Conservation (phyloP, 2,113 vertebrate genomes). For the Embiotoca jacksoni region DNA sequence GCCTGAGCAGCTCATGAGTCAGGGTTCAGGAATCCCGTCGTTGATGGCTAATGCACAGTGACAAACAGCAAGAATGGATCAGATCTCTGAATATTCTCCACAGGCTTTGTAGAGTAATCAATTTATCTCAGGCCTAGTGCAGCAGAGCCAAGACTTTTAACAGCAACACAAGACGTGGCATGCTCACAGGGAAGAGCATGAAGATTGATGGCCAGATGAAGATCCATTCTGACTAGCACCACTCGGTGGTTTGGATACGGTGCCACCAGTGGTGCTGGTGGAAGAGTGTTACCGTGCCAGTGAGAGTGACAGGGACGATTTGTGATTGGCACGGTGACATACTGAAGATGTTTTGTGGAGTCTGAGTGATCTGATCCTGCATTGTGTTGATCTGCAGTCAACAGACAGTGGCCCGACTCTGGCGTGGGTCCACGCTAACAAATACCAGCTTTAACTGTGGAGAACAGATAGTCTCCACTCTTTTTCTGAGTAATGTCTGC, state of each 20-base stretch:
- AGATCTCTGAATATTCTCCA: constrained; percentile 66
- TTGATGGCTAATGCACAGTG: constrained; percentile 68
- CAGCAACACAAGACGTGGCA: constrained; percentile 65
- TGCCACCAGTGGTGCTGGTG: constrained; percentile 38
- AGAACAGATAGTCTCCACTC: constrained; percentile 87
- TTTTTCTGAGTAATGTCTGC: constrained; percentile 91
- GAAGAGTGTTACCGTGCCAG: constrained; percentile 28
- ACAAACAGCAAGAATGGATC: constrained; percentile 68
- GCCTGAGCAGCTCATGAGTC: constrained; percentile 62
- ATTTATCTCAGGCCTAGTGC: constrained; percentile 66
- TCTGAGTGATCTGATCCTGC: constrained; percentile 55
- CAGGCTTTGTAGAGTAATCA: constrained; percentile 63
- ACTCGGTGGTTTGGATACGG: constrained; percentile 62
- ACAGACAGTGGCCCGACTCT: constrained; percentile 65
- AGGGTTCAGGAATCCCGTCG: constrained; percentile 71
- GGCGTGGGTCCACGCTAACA: constrained; percentile 80
- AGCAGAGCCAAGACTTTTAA: constrained; percentile 65
- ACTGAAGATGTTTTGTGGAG: constrained; percentile 50
- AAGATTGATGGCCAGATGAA: constrained; percentile 74
- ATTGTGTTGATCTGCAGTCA: constrained; percentile 60
- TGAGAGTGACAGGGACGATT: constrained; percentile 40
- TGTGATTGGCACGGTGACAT: constrained; percentile 46
- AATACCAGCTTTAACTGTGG: constrained; percentile 83
- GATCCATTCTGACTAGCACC: constrained; percentile 71
- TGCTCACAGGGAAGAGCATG: constrained; percentile 56